Evolutionary conservation across 2,113 vertebrate species (phyloP).

Genomic region (Eclectus roratus): DNA sequence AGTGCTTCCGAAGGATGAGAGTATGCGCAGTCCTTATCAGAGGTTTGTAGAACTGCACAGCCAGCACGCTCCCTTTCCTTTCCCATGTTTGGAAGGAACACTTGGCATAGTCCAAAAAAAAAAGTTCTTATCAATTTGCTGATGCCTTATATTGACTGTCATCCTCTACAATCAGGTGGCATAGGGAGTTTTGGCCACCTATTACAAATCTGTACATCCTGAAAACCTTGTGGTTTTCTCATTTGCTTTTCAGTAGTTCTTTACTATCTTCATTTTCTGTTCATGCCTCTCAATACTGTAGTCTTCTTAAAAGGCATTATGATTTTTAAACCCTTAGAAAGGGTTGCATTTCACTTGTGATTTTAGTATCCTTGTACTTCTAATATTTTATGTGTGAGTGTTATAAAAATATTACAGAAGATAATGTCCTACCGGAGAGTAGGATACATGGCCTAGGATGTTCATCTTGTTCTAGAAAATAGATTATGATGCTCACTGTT

Average conservation of each 20-base stretch:
- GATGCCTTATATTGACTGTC: background rate
- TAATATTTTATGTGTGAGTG: background rate
- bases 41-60: background rate
- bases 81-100: conserved; percentile 26
- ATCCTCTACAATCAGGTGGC: background rate
- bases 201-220: rapidly evolving
- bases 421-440: background rate
- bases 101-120: background rate
- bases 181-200: background rate
- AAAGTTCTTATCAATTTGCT: background rate
- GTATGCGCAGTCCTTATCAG: background rate
- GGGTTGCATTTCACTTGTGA: background rate
- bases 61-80: background rate
- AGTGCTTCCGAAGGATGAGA: background rate
- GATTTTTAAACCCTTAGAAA: background rate
- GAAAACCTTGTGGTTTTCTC: background rate
- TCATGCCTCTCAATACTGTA: background rate
- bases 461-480: background rate
- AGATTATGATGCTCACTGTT: background rate
- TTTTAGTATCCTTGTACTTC: background rate
- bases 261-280: background rate
- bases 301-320: background rate
- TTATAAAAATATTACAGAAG: background rate
- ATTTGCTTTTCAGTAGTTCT: background rate
- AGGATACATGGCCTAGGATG: background rate